These are phyloP conservation scores for Neocloeon triangulifer DNA, from an alignment of 1,140 invertebrate genomes.

Conservation along the genomic window DNA sequence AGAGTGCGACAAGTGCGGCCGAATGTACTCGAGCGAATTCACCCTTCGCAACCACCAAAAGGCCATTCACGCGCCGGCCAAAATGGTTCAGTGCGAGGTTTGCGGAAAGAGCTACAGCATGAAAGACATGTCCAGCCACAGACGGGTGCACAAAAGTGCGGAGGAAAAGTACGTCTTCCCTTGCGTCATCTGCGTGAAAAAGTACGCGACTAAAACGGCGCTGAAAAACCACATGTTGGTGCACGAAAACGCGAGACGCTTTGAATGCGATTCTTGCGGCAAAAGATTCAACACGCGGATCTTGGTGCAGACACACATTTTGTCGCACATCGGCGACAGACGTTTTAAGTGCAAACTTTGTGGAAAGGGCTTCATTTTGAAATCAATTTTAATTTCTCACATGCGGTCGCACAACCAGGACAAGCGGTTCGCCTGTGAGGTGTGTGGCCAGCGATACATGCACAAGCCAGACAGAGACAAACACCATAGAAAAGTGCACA, in stretches of 20 bases:
- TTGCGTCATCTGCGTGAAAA: slow-evolving; percentile 2
- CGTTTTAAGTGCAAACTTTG: background rate
- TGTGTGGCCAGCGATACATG: too few species aligned
- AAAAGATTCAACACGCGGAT: slow-evolving; percentile 3
- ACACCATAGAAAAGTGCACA: too few species aligned
- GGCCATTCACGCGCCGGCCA: too few species aligned
- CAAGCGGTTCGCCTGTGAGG: slow-evolving; percentile 26
- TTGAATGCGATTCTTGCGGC: slow-evolving; percentile 1
- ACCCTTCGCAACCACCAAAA: too few species aligned
- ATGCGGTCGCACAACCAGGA: slow-evolving; percentile 33
- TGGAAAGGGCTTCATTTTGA: slow-evolving; percentile 3
- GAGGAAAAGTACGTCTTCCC: too few species aligned
- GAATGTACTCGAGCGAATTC: too few species aligned
- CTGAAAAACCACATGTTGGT: slow-evolving; percentile 1
- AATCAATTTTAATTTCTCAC: slow-evolving; percentile 26
- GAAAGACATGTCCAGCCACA: too few species aligned
- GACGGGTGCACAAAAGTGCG: too few species aligned
- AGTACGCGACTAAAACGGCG: slow-evolving; percentile 2
- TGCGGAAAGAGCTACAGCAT: too few species aligned
- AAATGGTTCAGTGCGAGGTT: too few species aligned
- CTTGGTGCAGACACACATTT: slow-evolving; percentile 2
- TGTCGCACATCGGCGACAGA: background rate
- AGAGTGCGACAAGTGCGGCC: too few species aligned
- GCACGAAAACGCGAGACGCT: background rate
- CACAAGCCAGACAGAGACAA: too few species aligned